Evolutionary conservation across 2,797 vertebrate genomes (phyloP).

Genomic region (Saxicola maurus): DNA sequence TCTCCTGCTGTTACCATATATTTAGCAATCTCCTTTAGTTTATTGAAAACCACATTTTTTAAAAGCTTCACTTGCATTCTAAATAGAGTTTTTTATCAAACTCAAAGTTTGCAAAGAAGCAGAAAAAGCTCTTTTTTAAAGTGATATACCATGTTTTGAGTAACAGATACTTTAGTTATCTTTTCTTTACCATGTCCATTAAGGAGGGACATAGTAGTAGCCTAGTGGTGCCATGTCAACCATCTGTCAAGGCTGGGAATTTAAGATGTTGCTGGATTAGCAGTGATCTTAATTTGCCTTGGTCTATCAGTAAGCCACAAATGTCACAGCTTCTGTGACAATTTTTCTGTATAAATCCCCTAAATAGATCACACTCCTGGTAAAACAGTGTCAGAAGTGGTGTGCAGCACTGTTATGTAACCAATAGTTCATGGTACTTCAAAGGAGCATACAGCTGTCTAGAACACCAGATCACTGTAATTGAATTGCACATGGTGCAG

Average conservation of each 20-base stretch:
- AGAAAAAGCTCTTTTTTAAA: background rate
- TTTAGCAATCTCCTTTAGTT: background rate
- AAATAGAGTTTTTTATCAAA: background rate
- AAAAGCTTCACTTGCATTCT: background rate
- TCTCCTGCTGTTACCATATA: background rate
- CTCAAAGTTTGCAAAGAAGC: background rate
- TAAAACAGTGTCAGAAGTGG: background rate
- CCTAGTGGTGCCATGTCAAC: background rate
- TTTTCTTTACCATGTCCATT: accelerated
- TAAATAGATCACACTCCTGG: background rate
- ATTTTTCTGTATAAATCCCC: background rate
- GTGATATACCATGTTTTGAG: background rate
- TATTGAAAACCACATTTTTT: background rate
- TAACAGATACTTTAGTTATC: background rate
- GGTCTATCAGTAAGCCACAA: background rate
- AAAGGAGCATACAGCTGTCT: accelerated
- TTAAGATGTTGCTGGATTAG: background rate
- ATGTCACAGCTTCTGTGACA: background rate
- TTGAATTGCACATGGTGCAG: background rate
- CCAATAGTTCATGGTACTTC: background rate
- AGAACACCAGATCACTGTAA: background rate
- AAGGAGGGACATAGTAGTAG: background rate
- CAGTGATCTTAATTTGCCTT: background rate
- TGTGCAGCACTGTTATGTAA: background rate
- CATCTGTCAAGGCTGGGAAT: background rate